These are phyloP conservation scores for Ctenopoma kingsleyae DNA, from an alignment of 2,797 vertebrate genomes.

Conservation along the genomic window DNA sequence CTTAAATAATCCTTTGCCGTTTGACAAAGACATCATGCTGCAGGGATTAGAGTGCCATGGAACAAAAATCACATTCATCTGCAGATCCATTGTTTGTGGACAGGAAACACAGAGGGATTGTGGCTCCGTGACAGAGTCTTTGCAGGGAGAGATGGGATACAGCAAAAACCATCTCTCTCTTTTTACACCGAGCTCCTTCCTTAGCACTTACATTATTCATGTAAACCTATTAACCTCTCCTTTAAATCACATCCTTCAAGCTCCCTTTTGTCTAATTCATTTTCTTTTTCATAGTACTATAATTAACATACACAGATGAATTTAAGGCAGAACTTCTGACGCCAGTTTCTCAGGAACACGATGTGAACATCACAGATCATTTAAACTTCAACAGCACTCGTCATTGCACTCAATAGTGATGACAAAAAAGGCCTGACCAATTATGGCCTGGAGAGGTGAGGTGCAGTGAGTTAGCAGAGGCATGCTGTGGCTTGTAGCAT, in stretches of 20 bases:
- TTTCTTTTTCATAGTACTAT: slow-evolving; percentile 40
- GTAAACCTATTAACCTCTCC: slow-evolving; percentile 68
- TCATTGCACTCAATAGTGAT: slow-evolving; percentile 18
- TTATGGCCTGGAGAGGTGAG: slow-evolving; percentile 32
- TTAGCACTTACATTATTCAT: slow-evolving; percentile 70
- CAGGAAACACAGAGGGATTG: slow-evolving; percentile 44
- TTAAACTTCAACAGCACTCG: slow-evolving; percentile 54
- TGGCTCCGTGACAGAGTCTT: slow-evolving; percentile 37
- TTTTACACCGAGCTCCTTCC: slow-evolving; percentile 40
- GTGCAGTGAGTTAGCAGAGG: slow-evolving; percentile 39
- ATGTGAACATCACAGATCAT: slow-evolving; percentile 44
- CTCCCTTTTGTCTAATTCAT: slow-evolving; percentile 51
- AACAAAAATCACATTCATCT: slow-evolving; percentile 63
- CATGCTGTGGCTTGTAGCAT: slow-evolving; percentile 32
- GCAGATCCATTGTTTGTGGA: slow-evolving; percentile 50
- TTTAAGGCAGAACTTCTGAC: slow-evolving; percentile 33
- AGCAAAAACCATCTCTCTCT: slow-evolving; percentile 30
- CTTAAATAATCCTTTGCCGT: slow-evolving; percentile 59
- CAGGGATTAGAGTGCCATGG: slow-evolving; percentile 60
- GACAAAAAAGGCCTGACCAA: slow-evolving; percentile 32
- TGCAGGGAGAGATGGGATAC: slow-evolving; percentile 34
- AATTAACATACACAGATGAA: slow-evolving; percentile 49
- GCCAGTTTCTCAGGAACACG: slow-evolving; percentile 35
- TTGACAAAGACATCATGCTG: slow-evolving; percentile 67
- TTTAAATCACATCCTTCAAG: slow-evolving; percentile 61